Evolutionary conservation across 2,888 invertebrate species (phyloP).

Genomic region (Polia nebulosa): DNA sequence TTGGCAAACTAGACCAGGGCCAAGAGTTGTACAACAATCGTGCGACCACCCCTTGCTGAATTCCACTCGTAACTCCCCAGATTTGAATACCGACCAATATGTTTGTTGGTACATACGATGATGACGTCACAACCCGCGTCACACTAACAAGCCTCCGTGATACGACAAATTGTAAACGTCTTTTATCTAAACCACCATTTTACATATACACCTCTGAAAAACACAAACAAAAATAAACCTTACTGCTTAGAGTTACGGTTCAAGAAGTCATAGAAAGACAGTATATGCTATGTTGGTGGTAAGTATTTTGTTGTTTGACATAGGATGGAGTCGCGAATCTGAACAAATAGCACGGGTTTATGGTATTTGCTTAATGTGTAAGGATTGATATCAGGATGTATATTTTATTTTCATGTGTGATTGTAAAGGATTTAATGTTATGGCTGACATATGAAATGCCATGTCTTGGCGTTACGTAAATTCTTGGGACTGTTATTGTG

Average conservation of each 20-base stretch:
- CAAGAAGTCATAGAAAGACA: neutral
- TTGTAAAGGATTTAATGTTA: slow-evolving; percentile 14
- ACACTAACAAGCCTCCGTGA: slow-evolving; percentile 75
- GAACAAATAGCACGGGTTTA: slow-evolving; percentile 65
- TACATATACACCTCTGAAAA: slow-evolving; percentile 26
- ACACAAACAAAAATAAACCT: slow-evolving; percentile 21
- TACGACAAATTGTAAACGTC: slow-evolving; percentile 77
- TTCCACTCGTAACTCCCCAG: slow-evolving; percentile 25
- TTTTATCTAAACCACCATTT: slow-evolving; percentile 69
- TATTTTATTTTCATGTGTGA: slow-evolving; percentile 38
- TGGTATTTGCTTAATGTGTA: slow-evolving; percentile 58
- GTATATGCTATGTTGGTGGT: slow-evolving; percentile 36
- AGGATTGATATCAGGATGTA: slow-evolving; percentile 41
- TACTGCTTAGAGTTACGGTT: neutral
- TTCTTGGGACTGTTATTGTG: neutral
- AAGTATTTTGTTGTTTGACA: slow-evolving; percentile 68
- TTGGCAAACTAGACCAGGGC: too few species aligned
- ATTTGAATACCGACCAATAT: slow-evolving; percentile 69
- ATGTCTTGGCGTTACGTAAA: neutral
- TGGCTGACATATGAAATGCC: slow-evolving; percentile 3
- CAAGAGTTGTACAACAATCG: slow-evolving; percentile 5
- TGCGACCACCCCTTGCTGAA: slow-evolving; percentile 2
- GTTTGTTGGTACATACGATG: slow-evolving; percentile 69
- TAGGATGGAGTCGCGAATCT: slow-evolving; percentile 68
- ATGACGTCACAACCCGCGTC: slow-evolving; percentile 78